These are phyloP conservation scores for Dryococelus australis DNA, from an alignment of 2,888 invertebrate species.

Conservation along the genomic window DNA sequence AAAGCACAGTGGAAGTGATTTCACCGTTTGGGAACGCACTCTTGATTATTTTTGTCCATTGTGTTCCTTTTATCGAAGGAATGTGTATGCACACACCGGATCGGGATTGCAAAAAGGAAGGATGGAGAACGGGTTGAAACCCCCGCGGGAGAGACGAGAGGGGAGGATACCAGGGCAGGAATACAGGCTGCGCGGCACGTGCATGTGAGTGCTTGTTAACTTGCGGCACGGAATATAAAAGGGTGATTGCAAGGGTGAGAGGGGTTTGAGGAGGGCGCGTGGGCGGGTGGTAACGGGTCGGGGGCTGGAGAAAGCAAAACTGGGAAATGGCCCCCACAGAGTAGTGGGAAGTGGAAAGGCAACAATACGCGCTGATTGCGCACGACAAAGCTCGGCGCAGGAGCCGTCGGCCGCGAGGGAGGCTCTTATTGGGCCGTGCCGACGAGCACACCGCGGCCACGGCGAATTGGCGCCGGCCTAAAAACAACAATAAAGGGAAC, in stretches of 20 bases:
- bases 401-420: neutral
- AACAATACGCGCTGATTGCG: neutral
- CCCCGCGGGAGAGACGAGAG: neutral
- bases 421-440: neutral
- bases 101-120: neutral
- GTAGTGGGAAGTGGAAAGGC: neutral
- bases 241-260: neutral
- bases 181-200: neutral
- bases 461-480: neutral
- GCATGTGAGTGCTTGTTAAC: neutral
- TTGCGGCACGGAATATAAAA: conserved; percentile 23
- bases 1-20: too few relatives aligned
- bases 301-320: neutral
- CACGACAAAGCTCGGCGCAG: conserved; percentile 24
- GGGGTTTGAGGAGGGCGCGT: neutral
- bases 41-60: neutral
- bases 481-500: too few relatives aligned
- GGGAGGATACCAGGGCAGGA: neutral
- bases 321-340: conserved; percentile 18
- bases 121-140: neutral
- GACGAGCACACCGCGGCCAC: neutral
- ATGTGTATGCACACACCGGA: neutral
- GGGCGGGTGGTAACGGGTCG: neutral
- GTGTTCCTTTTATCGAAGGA: neutral
- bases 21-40: neutral